A percentile compares a stretch with the other conserved stretches of the same genome.
Evolutionary conservation across 2,797 vertebrate genomes (phyloP).

Genomic region (Danionella dracula): DNA sequence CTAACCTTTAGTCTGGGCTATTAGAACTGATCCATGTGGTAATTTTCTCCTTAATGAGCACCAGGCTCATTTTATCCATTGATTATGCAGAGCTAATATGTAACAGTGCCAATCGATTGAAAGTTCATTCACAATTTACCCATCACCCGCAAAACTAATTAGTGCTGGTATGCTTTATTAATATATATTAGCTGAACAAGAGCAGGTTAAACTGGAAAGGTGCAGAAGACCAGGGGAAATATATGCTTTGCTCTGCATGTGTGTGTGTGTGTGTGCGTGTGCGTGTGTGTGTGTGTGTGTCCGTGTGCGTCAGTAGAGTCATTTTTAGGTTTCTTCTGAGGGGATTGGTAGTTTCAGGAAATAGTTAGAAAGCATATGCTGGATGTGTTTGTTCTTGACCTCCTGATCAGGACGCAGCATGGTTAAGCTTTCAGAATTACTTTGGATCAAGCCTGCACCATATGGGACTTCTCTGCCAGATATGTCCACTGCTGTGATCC

Average conservation of each 20-base stretch:
- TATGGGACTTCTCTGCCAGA: conserved; percentile 77
- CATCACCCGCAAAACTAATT: conserved; percentile 73
- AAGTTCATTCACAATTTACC: conserved; percentile 52
- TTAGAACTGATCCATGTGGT: conserved; percentile 37
- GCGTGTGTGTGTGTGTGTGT: neutral
- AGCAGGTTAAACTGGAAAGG: neutral
- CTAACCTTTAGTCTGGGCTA: conserved; percentile 35
- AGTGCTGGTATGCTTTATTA: conserved; percentile 52
- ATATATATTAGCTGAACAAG: conserved; percentile 28
- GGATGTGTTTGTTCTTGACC: conserved; percentile 5
- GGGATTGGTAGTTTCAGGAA: neutral
- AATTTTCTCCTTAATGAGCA: conserved; percentile 48
- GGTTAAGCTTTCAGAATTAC: conserved; percentile 84
- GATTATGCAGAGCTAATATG: conserved; percentile 76
- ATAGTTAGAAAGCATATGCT: neutral
- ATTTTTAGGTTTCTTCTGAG: neutral
- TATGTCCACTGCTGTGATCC: neutral
- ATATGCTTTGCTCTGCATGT: neutral
- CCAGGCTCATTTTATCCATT: conserved; percentile 56
- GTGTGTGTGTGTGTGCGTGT: neutral
- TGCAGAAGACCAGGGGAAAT: neutral
- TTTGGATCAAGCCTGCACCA: conserved; percentile 84
- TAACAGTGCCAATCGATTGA: conserved; percentile 66
- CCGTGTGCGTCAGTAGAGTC: neutral
- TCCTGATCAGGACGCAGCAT: conserved; percentile 15